phyloP scores from a whole-genome alignment of 37 sponge, comb jelly and placozoan species.

The Bolinopsis microptera region DNA sequence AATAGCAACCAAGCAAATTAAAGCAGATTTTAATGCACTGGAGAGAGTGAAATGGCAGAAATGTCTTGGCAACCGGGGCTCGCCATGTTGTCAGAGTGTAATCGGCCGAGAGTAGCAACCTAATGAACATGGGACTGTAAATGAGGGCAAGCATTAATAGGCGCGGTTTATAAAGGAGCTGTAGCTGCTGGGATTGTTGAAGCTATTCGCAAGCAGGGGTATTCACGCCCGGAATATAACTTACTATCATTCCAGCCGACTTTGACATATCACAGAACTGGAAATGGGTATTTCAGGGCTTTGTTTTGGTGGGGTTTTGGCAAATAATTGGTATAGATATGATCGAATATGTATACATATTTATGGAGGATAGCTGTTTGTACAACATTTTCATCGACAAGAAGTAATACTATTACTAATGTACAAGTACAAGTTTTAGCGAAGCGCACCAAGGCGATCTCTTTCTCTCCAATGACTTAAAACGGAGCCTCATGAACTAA shows the following conservation, averaged over 20 bases:
- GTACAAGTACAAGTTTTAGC: too few relatives aligned
- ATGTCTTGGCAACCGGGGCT: neutral
- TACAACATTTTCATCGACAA: too few relatives aligned
- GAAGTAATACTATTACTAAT: too few relatives aligned
- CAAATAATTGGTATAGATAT: too few relatives aligned
- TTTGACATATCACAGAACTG: neutral
- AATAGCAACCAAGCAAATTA: neutral
- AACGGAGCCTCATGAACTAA: too few relatives aligned
- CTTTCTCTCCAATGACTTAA: too few relatives aligned
- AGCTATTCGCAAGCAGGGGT: neutral
- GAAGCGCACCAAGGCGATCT: too few relatives aligned
- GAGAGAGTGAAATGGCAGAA: too few relatives aligned
- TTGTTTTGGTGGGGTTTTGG: too few relatives aligned
- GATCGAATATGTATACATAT: too few relatives aligned
- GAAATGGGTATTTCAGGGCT: too few relatives aligned
- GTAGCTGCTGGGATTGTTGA: neutral
- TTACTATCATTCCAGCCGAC: neutral
- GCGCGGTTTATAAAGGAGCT: neutral
- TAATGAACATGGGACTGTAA: neutral
- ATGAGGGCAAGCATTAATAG: neutral
- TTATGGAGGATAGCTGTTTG: too few relatives aligned
- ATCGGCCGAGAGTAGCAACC: neutral
- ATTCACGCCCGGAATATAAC: neutral
- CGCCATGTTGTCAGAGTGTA: neutral
- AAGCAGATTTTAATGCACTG: neutral